Conservation (phyloP, 2,797 vertebrate species). For the Artibeus jamaicensis region DNA sequence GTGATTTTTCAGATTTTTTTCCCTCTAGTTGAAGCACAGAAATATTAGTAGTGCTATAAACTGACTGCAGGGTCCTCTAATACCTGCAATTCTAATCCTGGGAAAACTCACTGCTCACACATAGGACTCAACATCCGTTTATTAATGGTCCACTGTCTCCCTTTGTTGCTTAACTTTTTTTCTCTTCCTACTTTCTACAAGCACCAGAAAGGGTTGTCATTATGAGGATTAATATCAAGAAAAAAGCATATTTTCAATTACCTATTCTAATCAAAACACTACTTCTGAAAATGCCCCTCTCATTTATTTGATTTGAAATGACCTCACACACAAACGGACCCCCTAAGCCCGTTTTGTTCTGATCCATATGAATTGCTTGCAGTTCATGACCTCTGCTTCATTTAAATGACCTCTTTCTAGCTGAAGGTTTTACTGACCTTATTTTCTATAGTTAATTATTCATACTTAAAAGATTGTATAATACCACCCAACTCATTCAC, state of each 20-base stretch:
- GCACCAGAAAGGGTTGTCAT: neutral
- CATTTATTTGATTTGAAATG: slow-evolving; percentile 3
- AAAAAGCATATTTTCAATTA: slow-evolving; percentile 44
- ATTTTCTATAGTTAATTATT: slow-evolving; percentile 71
- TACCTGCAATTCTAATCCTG: neutral
- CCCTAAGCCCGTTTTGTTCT: neutral
- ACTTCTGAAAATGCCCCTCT: slow-evolving; percentile 24
- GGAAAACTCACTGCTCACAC: neutral
- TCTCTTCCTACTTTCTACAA: slow-evolving; percentile 28
- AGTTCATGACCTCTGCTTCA: neutral
- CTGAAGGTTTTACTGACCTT: slow-evolving; percentile 50
- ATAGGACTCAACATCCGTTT: neutral
- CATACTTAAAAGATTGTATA: slow-evolving; percentile 65
- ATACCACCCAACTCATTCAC: slow-evolving; percentile 62
- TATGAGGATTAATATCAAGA: neutral
- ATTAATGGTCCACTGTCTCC: neutral
- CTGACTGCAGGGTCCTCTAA: neutral
- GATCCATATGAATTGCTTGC: neutral
- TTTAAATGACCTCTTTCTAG: neutral
- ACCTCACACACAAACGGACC: neutral
- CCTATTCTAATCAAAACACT: slow-evolving; percentile 13
- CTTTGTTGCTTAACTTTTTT: neutral
- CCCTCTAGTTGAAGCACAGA: slow-evolving; percentile 38
- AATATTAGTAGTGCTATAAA: neutral
- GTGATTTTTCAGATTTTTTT: slow-evolving; percentile 59